Evolutionary conservation across 2,888 invertebrate genomes (phyloP).

Genomic region (Trissolcus brochymenae): DNA sequence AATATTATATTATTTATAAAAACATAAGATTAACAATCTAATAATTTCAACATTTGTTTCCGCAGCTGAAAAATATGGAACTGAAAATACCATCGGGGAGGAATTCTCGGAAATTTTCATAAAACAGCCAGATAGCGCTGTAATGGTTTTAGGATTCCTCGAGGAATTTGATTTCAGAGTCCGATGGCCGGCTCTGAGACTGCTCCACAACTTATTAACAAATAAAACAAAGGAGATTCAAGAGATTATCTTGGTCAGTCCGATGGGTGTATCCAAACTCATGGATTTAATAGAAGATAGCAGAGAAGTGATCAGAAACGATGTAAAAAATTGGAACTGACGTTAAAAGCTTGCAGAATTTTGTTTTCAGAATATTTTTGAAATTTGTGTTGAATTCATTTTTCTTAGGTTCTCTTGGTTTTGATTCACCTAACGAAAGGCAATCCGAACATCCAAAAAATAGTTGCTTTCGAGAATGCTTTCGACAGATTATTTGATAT

Average conservation of each 20-base stretch:
- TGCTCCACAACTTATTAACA: constrained; percentile 90
- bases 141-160: constrained; percentile 87
- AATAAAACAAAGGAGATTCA: constrained; percentile 92
- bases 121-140: constrained; percentile 90
- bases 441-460: constrained; percentile 98
- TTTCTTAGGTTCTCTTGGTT: constrained; percentile 85
- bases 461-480: constrained; percentile 99
- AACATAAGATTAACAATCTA: background rate
- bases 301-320: constrained; percentile 96
- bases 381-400: background rate
- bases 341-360: background rate
- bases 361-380: background rate
- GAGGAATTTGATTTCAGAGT: constrained; percentile 98
- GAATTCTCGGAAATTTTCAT: constrained; percentile 99
- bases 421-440: constrained; percentile 94
- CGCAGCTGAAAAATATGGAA: constrained; percentile 70
- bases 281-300: constrained; percentile 97
- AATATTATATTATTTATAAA: constrained; percentile 7
- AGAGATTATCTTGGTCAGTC: constrained; percentile 90
- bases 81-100: constrained; percentile 84
- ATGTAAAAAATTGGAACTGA: constrained; percentile 16
- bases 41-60: background rate
- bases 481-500: constrained; percentile 97
- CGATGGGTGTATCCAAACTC: constrained; percentile 98
- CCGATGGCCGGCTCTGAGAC: constrained; percentile 90